Base-by-base conservation (phyloP, 2,797 vertebrate genomes). In the Betta splendens region DNA sequence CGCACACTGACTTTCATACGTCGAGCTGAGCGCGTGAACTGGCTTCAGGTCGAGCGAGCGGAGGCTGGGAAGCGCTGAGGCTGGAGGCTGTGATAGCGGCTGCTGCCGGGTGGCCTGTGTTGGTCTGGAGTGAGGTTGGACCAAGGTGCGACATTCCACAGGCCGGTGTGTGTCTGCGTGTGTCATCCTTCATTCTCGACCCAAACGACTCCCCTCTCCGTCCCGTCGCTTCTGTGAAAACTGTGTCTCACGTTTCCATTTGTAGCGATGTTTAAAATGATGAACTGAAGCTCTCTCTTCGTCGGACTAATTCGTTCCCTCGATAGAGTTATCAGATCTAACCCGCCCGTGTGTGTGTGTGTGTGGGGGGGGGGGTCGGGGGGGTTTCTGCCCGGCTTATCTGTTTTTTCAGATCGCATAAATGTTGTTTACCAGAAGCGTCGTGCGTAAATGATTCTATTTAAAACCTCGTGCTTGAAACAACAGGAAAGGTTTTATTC, bases 121-220 rank as follows among this genome's bases (percentile, higher is more conserved):
- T 79, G 40, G 63, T 87, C 81, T 18, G 61, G 88, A 83, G 85
- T 89, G 88, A 83, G 71, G 75, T 91, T 66, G 77, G 80, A 90
- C 69, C 64, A 69, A 86, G 82, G 91, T 90, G 92, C 85, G 77
- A 92, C 88, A 93, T 93, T 93, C 91, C 92, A 88, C 91, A 90
- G 87, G 80, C 85, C 89, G 88, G 89, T 88, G 91, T 86, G 79
- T 75, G 79, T 83, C 64, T 82, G 64, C 85, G 62, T 70, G 51
- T 63, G 37, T 68, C 57, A 36, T 69, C 42, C 47, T 38, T 40
- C 7, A 28, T 16, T 72, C 52, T 63, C 36, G 71, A 51, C 60
- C 48, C 49, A 75, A 83, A 78, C 69, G 69, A 59, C 42, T 20
- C 1, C 39, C 40, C 26, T 21, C 26, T 60, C 44, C 47, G 31